Conservation (phyloP, 2,113 vertebrate species). For the Apodemus sylvaticus region DNA sequence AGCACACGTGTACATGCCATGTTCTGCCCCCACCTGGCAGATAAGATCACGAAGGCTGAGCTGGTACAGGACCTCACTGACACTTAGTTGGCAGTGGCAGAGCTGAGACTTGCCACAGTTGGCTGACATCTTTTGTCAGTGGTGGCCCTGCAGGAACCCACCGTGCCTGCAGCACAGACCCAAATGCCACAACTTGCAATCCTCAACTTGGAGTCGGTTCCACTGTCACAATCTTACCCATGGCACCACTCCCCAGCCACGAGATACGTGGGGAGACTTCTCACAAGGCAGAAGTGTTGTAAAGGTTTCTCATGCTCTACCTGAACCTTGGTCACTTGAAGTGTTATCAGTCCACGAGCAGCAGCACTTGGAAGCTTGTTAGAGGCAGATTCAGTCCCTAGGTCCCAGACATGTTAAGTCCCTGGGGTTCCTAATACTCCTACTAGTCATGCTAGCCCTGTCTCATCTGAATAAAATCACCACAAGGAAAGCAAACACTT, state of each 20-base stretch:
- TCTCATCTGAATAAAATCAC: background rate
- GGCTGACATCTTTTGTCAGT: background rate
- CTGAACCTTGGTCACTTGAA: background rate
- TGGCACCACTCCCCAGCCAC: background rate
- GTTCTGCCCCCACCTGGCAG: background rate
- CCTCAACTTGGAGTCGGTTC: background rate
- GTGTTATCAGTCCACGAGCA: background rate
- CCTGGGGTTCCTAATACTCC: background rate
- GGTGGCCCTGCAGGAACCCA: background rate
- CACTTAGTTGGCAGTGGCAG: background rate
- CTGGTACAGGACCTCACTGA: background rate
- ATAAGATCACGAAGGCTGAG: background rate
- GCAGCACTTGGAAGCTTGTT: background rate
- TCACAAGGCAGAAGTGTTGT: background rate
- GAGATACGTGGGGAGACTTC: background rate
- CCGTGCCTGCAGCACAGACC: background rate
- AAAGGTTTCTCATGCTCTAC: background rate
- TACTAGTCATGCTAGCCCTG: background rate
- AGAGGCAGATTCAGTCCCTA: background rate
- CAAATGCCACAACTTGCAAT: background rate
- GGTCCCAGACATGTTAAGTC: background rate
- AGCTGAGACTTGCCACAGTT: background rate
- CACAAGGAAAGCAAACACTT: background rate
- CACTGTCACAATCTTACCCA: background rate
- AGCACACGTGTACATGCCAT: rapidly evolving